A percentile compares a stretch with the other conserved stretches of the same genome.
Evolutionary conservation across 2,888 invertebrate species (phyloP).

Genomic region (Chirona hameri): DNA sequence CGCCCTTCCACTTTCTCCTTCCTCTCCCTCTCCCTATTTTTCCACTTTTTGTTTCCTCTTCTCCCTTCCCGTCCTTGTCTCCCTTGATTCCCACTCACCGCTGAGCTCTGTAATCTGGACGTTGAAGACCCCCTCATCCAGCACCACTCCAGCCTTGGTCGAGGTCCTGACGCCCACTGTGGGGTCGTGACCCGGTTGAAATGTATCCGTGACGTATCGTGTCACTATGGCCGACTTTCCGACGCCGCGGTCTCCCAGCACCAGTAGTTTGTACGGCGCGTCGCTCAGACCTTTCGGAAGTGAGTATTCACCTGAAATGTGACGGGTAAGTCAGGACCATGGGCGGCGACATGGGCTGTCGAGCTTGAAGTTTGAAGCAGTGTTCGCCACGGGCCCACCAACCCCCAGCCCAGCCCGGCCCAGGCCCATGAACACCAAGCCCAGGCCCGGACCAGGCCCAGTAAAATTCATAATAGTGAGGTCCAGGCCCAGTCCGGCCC

Average conservation of each 20-base stretch:
- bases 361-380: too few species aligned
- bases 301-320: neutral
- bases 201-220: neutral
- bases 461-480: too few species aligned
- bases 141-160: neutral
- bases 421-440: too few species aligned
- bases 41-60: too few species aligned
- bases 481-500: too few species aligned
- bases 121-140: neutral
- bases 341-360: too few species aligned
- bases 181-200: neutral
- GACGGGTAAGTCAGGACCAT: neutral
- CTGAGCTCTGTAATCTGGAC: neutral
- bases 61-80: too few species aligned
- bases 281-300: neutral
- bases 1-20: neutral
- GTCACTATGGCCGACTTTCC: neutral
- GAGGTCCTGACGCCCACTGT: neutral
- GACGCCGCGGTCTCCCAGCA: neutral
- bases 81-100: neutral
- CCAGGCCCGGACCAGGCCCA: too few species aligned
- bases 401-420: too few species aligned
- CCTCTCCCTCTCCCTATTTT: too few species aligned
- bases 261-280: neutral
- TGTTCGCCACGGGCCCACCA: too few species aligned